Percentiles rank a stretch among this genome's conserved stretches.
These are phyloP conservation scores for Phyto melanocephala DNA, from an alignment of 2,888 invertebrate species.

Conservation along the genomic window DNA sequence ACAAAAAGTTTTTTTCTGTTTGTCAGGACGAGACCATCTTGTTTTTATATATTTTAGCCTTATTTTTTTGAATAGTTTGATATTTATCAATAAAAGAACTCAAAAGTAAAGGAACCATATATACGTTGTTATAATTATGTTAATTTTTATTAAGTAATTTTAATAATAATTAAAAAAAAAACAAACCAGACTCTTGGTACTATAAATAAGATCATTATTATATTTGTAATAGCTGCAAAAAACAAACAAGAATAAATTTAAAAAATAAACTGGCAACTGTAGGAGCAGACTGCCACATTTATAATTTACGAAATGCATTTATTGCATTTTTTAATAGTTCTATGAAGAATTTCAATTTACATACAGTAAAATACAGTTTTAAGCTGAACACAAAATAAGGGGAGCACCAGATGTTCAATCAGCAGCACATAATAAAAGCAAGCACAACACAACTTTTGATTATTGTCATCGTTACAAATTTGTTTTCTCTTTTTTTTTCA, in stretches of 20 bases:
- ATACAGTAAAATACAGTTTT: slow-evolving; percentile 24
- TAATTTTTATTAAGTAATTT: no score
- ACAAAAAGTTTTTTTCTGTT: slow-evolving; percentile 54
- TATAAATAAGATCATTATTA: no score
- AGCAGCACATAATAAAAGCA: slow-evolving; percentile 42
- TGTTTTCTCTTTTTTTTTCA: slow-evolving; percentile 20
- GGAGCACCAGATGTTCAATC: slow-evolving; percentile 55
- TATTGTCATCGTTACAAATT: slow-evolving; percentile 55
- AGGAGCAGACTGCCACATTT: not conserved
- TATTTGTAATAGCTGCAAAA: no score
- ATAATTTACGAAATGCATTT: slow-evolving; percentile 23
- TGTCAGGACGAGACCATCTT: slow-evolving; percentile 62
- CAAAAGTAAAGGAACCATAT: slow-evolving; percentile 32
- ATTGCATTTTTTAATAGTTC: slow-evolving; percentile 25
- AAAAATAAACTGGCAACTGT: no score
- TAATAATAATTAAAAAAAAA: no score
- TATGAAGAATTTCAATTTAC: slow-evolving; percentile 47
- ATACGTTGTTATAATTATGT: not conserved
- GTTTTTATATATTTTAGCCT: slow-evolving; percentile 49
- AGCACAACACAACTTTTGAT: slow-evolving; percentile 51
- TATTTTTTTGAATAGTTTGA: slow-evolving; percentile 57
- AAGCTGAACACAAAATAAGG: slow-evolving; percentile 4
- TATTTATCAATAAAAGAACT: slow-evolving; percentile 50
- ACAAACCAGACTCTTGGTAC: no score
- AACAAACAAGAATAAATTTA: no score